Percentiles rank a stretch among this genome's conserved stretches.
These are phyloP conservation scores for Cristatella mucedo DNA, from an alignment of 2,888 invertebrate species.

Conservation along the genomic window DNA sequence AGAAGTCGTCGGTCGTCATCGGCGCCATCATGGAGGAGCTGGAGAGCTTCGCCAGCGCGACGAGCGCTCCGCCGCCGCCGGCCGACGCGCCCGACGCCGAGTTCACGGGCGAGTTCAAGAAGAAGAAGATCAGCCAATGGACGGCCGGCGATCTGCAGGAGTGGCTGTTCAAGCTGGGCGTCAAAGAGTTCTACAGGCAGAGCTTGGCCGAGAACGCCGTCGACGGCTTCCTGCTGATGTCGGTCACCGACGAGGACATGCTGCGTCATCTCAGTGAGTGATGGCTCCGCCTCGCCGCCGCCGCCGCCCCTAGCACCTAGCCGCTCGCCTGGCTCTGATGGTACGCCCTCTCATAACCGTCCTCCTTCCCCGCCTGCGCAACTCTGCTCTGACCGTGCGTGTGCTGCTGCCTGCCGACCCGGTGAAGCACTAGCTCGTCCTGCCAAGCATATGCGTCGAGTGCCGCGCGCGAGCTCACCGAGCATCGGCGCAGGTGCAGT, in stretches of 20 bases:
- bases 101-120: constrained; percentile 28
- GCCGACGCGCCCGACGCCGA: constrained; percentile 21
- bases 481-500: no score
- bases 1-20: constrained; percentile 30
- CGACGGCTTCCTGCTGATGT: constrained; percentile 35
- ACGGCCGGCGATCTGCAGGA: constrained; percentile 30
- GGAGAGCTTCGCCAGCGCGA: constrained; percentile 26
- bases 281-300: no score
- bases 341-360: no score
- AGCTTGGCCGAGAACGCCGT: constrained; percentile 33
- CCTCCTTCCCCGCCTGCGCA: no score
- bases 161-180: constrained; percentile 31
- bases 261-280: constrained; percentile 17
- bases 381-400: no score
- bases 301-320: no score
- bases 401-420: no score
- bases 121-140: constrained; percentile 33
- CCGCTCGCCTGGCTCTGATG: no score
- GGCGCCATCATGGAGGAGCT: constrained; percentile 28
- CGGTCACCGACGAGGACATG: constrained; percentile 33
- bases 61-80: constrained; percentile 21
- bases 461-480: no score
- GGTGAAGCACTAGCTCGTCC: no score
- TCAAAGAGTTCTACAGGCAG: constrained; percentile 35
- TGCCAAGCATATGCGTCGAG: no score